Evolutionary conservation across 2,113 vertebrate species (phyloP).

Genomic region (Gymnobelideus leadbeateri): DNA sequence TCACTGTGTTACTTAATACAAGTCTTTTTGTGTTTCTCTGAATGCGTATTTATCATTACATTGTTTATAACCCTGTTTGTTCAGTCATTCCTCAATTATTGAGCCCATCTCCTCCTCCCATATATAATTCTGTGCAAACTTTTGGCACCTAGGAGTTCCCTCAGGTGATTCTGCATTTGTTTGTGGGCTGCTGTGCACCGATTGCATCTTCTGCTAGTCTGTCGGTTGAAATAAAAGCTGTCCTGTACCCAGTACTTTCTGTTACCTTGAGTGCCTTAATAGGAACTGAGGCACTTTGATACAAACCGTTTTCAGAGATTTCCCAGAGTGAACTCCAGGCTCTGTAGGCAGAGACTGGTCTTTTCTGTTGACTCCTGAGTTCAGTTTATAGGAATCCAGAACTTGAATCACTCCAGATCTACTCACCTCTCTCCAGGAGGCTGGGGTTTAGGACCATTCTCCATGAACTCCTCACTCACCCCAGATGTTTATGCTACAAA

Average conservation of each 20-base stretch:
- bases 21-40: not conserved
- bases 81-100: not conserved
- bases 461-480: not conserved
- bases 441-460: not conserved
- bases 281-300: not conserved
- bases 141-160: not conserved
- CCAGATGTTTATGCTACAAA: not conserved
- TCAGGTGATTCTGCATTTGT: not conserved
- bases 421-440: not conserved
- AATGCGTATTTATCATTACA: not conserved
- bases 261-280: not conserved
- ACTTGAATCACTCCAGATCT: not conserved
- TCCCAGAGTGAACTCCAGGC: not conserved
- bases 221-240: not conserved
- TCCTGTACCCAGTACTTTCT: not conserved
- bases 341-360: not conserved
- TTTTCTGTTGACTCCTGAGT: not conserved
- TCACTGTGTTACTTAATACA: not conserved
- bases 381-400: not conserved
- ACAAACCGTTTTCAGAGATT: not conserved
- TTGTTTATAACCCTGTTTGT: not conserved
- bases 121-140: not conserved
- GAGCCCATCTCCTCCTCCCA: not conserved
- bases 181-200: not conserved
- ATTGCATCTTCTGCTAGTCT: not conserved